phyloP scores from a whole-genome alignment of 2,113 vertebrate genomes.

The Catharus fuscescens region DNA sequence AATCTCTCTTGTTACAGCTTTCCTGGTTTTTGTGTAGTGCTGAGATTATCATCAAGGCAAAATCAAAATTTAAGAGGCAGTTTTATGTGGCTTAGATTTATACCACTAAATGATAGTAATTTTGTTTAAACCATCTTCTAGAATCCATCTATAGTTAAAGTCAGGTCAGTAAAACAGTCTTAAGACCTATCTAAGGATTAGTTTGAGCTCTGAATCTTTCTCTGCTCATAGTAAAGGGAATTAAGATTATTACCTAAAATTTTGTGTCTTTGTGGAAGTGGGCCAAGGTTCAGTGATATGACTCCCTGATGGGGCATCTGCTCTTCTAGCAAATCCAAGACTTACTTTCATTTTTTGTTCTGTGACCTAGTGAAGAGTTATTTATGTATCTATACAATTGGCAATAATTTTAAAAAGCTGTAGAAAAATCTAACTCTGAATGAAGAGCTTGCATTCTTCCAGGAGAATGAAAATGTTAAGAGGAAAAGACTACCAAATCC shows the following conservation, averaged over 20 bases:
- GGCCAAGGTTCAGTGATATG: background rate
- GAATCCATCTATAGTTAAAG: background rate
- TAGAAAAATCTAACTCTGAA: background rate
- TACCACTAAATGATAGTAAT: background rate
- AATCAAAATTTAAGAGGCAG: background rate
- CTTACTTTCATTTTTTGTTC: background rate
- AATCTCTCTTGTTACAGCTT: background rate
- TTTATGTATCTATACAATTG: background rate
- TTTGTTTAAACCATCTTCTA: background rate
- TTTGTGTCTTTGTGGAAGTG: background rate
- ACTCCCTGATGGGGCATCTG: background rate
- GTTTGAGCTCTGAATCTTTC: background rate
- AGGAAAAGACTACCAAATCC: background rate
- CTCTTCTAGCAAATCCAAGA: background rate
- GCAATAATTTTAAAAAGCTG: background rate
- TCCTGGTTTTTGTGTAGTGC: background rate
- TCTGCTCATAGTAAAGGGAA: background rate
- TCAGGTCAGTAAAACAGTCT: background rate
- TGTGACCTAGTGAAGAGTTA: background rate
- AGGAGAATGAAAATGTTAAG: background rate
- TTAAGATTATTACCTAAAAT: background rate
- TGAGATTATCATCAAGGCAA: background rate
- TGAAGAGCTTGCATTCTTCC: background rate
- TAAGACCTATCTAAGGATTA: background rate
- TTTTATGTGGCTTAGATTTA: background rate